Percentiles rank a stretch among this genome's conserved stretches.
Evolutionary conservation across 2,888 invertebrate genomes (phyloP).

Genomic region (Synanthedon tipuliformis): DNA sequence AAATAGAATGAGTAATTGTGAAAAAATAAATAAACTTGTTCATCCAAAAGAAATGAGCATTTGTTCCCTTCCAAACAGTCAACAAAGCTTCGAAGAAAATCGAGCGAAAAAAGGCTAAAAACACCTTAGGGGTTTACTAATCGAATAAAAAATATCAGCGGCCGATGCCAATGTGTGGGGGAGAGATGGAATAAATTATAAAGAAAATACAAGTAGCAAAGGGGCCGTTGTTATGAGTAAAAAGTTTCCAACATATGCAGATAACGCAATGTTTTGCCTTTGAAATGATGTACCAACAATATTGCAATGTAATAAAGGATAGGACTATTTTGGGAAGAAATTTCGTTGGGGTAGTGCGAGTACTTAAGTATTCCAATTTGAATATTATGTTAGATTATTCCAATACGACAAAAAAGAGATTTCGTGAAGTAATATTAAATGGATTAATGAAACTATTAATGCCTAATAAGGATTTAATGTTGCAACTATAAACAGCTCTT

Average conservation of each 20-base stretch:
- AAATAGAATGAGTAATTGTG: background rate
- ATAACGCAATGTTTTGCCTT: constrained; percentile 43
- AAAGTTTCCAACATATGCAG: constrained; percentile 58
- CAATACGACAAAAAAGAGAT: no score
- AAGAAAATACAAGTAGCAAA: constrained; percentile 66
- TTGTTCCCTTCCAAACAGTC: constrained; percentile 63
- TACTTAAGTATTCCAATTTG: no score
- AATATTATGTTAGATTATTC: no score
- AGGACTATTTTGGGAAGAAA: constrained; percentile 7
- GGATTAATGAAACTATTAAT: no score
- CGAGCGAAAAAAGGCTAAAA: constrained; percentile 72
- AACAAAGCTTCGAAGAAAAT: constrained; percentile 71
- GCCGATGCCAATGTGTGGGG: constrained; percentile 68
- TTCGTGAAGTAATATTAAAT: no score
- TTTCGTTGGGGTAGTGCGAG: background rate
- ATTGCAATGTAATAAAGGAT: constrained; percentile 24
- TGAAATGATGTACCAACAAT: constrained; percentile 38
- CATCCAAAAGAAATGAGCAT: constrained; percentile 67
- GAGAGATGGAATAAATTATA: constrained; percentile 68
- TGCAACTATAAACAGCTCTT: no score
- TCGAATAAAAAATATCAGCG: constrained; percentile 73
- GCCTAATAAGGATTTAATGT: no score
- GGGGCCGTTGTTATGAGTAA: constrained; percentile 59
- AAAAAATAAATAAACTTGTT: constrained; percentile 60
- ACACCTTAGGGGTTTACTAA: constrained; percentile 73